Conservation (phyloP, 2,888 invertebrate genomes). For the Odontothrips loti region DNA sequence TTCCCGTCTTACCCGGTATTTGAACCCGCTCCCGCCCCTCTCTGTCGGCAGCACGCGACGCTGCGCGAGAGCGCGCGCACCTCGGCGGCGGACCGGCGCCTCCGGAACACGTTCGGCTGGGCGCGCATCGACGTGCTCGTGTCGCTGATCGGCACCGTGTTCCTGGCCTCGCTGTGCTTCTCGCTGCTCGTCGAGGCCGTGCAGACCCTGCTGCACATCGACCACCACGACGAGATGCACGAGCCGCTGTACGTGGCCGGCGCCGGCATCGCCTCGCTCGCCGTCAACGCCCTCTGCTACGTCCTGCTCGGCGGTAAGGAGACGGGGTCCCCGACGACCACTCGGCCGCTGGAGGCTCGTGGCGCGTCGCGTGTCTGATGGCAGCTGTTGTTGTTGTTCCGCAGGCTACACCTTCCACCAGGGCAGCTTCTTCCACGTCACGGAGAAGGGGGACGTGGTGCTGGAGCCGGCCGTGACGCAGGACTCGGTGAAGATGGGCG, state of each 20-base stretch:
- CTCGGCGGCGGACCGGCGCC: conserved; percentile 51
- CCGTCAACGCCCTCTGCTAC: conserved; percentile 73
- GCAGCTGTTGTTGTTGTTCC: conserved; percentile 31
- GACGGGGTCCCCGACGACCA: neutral
- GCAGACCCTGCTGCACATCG: conserved; percentile 72
- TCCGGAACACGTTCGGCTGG: conserved; percentile 90
- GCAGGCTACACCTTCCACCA: conserved; percentile 66
- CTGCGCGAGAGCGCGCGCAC: conserved; percentile 40
- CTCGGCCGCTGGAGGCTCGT: neutral
- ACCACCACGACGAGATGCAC: conserved; percentile 68
- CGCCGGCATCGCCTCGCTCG: conserved; percentile 64
- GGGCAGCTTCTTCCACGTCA: conserved; percentile 63
- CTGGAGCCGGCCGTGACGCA: conserved; percentile 53
- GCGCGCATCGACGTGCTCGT: conserved; percentile 84
- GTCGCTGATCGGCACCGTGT: conserved; percentile 73
- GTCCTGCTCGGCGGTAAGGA: conserved; percentile 70
- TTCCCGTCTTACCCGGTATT: no score
- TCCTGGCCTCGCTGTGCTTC: conserved; percentile 77
- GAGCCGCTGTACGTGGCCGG: conserved; percentile 68
- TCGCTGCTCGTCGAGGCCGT: conserved; percentile 75
- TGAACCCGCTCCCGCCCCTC: conserved; percentile 2
- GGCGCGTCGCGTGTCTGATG: neutral
- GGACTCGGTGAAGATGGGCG: conserved; percentile 48
- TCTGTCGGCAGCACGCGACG: conserved; percentile 48
- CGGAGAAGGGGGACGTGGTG: conserved; percentile 58